Evolutionary conservation across 2,797 vertebrate genomes (phyloP), one percentile per base, ranked within the genome.

Genomic region (Orientallactaga sibirica): DNA sequence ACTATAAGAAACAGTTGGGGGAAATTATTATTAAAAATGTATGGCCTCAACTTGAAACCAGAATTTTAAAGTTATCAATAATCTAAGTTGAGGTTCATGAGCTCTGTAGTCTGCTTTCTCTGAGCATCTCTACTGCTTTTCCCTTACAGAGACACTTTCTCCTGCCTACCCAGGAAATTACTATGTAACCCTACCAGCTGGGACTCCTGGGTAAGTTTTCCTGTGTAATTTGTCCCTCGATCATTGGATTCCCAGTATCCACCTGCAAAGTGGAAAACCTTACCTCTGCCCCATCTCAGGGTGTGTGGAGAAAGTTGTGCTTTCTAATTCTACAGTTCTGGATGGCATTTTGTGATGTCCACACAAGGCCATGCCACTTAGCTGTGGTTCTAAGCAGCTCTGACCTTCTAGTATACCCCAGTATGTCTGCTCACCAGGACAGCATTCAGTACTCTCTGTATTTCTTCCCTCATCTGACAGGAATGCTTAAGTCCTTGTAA

Each of bases 21-120:
- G 7, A 12, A 24, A 24, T 87, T 81, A 66, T 29, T 70, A 27
- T 83, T 66, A 86, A 89, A 86, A 77, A 48, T 22, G 1, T n/a
- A n/a, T 29, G 48, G 77, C 64, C 33, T 84, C 41, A 43, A 22
- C 43, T 76, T 90, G 33, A 94, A 89, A 77, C 58, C 67, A 61
- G 76, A 74, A 82, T 84, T 83, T 84, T 71, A 37, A 86, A 52
- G 48, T 43, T 84, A 7, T 88, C 20, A 20, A 1, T 78, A 81
- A 19, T 87, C 22, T 64, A 14, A 24, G 6, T 52, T 15, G 19
- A 33, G 81, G 37, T 88, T 48, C 76, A 52, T 52, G 76, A 37
- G n/a, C 19, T 75, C 8, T 43, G 33, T 78, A 24, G 24, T 86
- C 55, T 43, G 15, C 73, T 92, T 77, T 87, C 62, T 92, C 68